These are phyloP conservation scores for Magallana angulata DNA, from an alignment of 1,140 invertebrate genomes.

Conservation along the genomic window DNA sequence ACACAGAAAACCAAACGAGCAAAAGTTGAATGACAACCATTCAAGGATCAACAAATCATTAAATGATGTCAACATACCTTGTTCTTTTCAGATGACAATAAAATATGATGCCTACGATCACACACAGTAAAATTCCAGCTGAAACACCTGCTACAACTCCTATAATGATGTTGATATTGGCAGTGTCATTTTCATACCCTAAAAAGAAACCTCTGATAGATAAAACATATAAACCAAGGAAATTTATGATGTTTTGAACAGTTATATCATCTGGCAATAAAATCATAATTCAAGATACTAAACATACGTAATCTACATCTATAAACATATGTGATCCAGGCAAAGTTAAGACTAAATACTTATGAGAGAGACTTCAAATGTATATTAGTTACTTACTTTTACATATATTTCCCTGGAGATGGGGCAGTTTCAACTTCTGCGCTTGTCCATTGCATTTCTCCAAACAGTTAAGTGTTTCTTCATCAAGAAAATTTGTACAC, in stretches of 20 bases:
- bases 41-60: too few species aligned
- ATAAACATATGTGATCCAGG: too few species aligned
- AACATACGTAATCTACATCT: not conserved
- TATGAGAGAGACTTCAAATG: too few species aligned
- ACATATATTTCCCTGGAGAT: conserved; percentile 65
- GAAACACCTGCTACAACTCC: conserved; percentile 70
- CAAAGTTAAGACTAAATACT: too few species aligned
- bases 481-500: conserved; percentile 67
- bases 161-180: conserved; percentile 67
- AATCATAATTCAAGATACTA: not conserved
- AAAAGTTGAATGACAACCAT: too few species aligned
- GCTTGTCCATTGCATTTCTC: conserved; percentile 61
- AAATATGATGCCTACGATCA: conserved; percentile 64
- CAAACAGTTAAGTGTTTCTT: conserved; percentile 60
- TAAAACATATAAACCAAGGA: too few species aligned
- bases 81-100: conserved; percentile 68
- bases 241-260: too few species aligned
- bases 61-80: conserved; percentile 56
- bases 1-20: not conserved
- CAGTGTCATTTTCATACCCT: conserved; percentile 32
- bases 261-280: not conserved
- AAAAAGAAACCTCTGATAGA: not conserved
- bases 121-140: conserved; percentile 67
- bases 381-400: conserved; percentile 57
- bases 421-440: not conserved